Base-by-base conservation (phyloP, 92 coral and sea anemone genomes). In the Epizoanthus stellaris region DNA sequence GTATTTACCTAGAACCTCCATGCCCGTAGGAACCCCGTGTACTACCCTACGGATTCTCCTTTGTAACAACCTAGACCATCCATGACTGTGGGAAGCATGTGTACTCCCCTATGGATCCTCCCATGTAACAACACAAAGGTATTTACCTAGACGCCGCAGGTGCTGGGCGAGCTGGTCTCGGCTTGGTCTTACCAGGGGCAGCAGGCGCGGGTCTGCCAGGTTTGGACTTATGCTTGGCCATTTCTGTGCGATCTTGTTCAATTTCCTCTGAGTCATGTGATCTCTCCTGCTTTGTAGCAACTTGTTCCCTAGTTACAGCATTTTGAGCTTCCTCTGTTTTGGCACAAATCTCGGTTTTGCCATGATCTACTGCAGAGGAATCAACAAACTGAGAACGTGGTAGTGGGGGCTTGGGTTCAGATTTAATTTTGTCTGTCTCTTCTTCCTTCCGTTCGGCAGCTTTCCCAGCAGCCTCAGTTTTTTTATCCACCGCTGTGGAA, bases 161-260 rank as follows among this genome's bases (percentile, higher is more conserved):
- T n/a, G 87, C 75, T 57, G 94, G 92, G 38, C 94, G 85, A 3
- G 82, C 53, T 6, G 94, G 96, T 76, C 84, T 88, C 17, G 85
- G 76, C 85, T 85, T 90, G 58, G 86, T 47, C 75, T 85, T 88
- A 12, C 87, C 88, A 3, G 88, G 75, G 13, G 81, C 80, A 86
- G 15, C 86, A 30, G 82, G 91, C 25, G 61, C 83, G 0, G 83
- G 83, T 14, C 83, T 62, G 25, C 20, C 54, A 0, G 83, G 72
- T 47, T 79, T 73, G 15, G 79, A 4, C 63, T 73, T 79, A 7
- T 58, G 70, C 19, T 79, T 79, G 4, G 45, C 25, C 36, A 4
- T 63, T 63, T 20, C 83, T 64, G 58, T 62, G 19, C 23, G 15
- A 20, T 40, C 70, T 9, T 4, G 13, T 21, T 20, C 34, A 10